Evolutionary conservation across 2,113 vertebrate genomes (phyloP), one percentile per base, ranked within the genome.

Genomic region (Apistogramma diplotaenia): DNA sequence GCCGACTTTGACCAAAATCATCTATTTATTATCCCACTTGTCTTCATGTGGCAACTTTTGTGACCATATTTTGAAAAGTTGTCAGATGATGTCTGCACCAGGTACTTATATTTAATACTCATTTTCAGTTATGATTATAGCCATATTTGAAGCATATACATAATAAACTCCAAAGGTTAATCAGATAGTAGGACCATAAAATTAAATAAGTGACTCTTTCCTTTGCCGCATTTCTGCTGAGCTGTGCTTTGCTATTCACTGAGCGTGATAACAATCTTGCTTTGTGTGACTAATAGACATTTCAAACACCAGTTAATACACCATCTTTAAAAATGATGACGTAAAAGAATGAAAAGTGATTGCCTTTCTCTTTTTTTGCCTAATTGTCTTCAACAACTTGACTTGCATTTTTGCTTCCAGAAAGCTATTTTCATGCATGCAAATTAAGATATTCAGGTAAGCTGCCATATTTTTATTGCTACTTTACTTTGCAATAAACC

Each of bases 181-280:
- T 84, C 56, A 79, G 77, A 31, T 46, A 43, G 56, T 40, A 84
- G 31, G 27, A 74, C 35, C 71, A 35, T 21, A 4, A 78, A 84
- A 37, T 84, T 74, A 82, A 89, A 89, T 59, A 78, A 83, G 19
- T 40, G 55, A 86, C 51, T 89, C 31, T 33, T 77, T 74, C 43
- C 60, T 77, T 78, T 74, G 1, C 59, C 62, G 33, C 2, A 12
- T 70, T 89, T 86, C 77, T 89, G 86, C 87, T 89, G 84, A 84
- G 72, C 19, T 60, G 61, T 43, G 73, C 43, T 85, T 87, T 82
- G 59, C 82, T 89, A 80, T 85, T 91, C 89, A 86, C 5, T 46
- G 55, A 87, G 83, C 90, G 56, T 73, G 88, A 91, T 84, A 23
- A 71, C 81, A 81, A 59, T 79, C 82, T 81, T 31, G 53, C 81